Percentiles rank a stretch among this genome's conserved stretches.
Evolutionary conservation across 2,888 invertebrate genomes (phyloP).

Genomic region (Rugalucina vietnamica): DNA sequence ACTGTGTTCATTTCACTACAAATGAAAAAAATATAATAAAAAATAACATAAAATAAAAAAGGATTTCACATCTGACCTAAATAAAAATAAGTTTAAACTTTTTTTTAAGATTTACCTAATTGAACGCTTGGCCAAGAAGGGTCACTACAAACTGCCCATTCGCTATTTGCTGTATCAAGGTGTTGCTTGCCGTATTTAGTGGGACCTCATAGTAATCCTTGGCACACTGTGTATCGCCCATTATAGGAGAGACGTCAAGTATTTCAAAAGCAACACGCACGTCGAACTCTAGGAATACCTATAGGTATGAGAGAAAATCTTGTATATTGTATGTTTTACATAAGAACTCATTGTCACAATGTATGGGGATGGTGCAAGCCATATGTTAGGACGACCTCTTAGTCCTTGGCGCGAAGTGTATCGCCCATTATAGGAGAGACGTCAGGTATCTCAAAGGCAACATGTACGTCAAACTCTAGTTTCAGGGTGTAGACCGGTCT

Average conservation of each 20-base stretch:
- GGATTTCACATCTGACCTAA: no score
- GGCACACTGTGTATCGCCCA: conserved; percentile 59
- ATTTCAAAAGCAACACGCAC: conserved; percentile 67
- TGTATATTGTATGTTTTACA: no score
- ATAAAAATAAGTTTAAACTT: no score
- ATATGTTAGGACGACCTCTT: conserved; percentile 53
- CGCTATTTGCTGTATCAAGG: conserved; percentile 55
- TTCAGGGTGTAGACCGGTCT: no score
- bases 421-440: conserved; percentile 68
- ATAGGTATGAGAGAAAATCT: no score
- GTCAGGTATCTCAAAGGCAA: conserved; percentile 68
- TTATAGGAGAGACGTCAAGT: conserved; percentile 67
- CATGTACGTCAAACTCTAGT: conserved; percentile 59
- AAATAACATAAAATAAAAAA: no score
- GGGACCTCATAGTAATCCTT: conserved; percentile 53
- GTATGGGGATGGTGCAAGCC: conserved; percentile 60
- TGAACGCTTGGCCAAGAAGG: conserved; percentile 46
- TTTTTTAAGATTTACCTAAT: no score
- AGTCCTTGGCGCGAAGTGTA: conserved; percentile 33
- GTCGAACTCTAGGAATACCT: conserved; percentile 59
- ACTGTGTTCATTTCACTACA: no score
- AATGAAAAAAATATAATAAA: no score
- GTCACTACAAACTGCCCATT: conserved; percentile 60
- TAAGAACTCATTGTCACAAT: no score
- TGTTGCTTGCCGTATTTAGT: conserved; percentile 61